These are phyloP conservation scores for Linepithema humile DNA, from an alignment of 1,140 invertebrate genomes.

Conservation along the genomic window DNA sequence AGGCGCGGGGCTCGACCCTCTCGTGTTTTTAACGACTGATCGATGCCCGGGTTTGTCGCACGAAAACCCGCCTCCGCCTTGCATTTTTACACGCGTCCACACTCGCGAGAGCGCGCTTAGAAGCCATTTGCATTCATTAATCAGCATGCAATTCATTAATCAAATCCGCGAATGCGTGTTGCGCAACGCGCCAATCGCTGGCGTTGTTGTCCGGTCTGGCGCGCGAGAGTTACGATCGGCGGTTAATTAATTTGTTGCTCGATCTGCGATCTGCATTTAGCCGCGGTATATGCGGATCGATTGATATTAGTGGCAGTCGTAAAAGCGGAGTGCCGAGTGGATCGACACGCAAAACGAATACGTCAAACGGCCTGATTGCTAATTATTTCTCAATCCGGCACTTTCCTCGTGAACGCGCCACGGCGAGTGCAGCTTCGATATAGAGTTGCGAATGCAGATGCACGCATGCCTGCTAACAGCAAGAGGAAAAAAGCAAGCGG, in stretches of 20 bases:
- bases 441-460: conserved; percentile 23
- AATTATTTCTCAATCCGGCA: conserved; percentile 30
- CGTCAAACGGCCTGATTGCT: background rate
- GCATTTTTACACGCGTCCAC: background rate
- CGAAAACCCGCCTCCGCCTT: conserved; percentile 13
- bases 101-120: background rate
- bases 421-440: background rate
- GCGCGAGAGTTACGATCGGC: conserved; percentile 13
- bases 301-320: conserved; percentile 4
- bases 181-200: conserved; percentile 38
- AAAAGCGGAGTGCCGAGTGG: background rate
- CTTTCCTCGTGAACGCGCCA: background rate
- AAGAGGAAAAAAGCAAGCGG: background rate
- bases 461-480: background rate
- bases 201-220: background rate
- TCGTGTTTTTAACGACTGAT: conserved; percentile 26
- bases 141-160: conserved; percentile 42
- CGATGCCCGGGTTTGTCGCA: conserved; percentile 33
- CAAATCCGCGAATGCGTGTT: conserved; percentile 19
- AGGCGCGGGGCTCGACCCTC: conserved; percentile 1
- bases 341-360: conserved; percentile 2
- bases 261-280: background rate
- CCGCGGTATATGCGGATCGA: conserved; percentile 16
- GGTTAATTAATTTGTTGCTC: conserved; percentile 43
- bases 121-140: conserved; percentile 48